These are phyloP conservation scores for Zele albiditarsus DNA, from an alignment of 2,888 invertebrate species.

Conservation along the genomic window DNA sequence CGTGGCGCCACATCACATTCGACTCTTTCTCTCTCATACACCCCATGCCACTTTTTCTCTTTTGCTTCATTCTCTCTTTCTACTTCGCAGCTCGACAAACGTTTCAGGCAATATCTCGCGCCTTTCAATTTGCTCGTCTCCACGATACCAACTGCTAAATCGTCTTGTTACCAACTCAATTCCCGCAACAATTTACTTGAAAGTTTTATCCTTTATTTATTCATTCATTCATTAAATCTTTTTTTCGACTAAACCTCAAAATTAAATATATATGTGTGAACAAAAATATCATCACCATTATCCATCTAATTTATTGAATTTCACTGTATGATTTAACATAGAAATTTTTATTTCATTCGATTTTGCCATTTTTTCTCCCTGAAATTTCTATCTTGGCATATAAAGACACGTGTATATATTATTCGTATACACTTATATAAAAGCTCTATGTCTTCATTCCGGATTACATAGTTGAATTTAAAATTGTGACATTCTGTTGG, in stretches of 20 bases:
- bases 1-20: conserved; percentile 50
- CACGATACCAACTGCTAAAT: conserved; percentile 5
- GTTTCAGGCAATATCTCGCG: conserved; percentile 24
- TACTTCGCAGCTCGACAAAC: conserved; percentile 28
- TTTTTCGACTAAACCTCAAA: background rate
- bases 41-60: conserved; percentile 19
- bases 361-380: background rate
- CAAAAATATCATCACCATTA: conserved; percentile 16
- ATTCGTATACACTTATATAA: background rate
- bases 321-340: background rate
- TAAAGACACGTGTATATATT: background rate
- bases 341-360: background rate
- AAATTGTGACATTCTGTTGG: conserved; percentile 2
- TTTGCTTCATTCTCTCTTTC: background rate
- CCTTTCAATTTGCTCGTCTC: conserved; percentile 25
- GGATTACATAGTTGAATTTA: conserved; percentile 10
- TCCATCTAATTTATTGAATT: background rate
- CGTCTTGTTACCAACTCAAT: conserved; percentile 19
- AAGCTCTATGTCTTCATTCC: conserved; percentile 10
- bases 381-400: background rate
- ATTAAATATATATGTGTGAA: background rate
- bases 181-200: background rate
- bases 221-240: conserved; percentile 45
- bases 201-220: conserved; percentile 60
- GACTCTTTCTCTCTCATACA: conserved; percentile 29